Percentiles rank a stretch among this genome's conserved stretches.
Conservation (phyloP, 2,797 vertebrate species). For the Centroberyx gerrardi region DNA sequence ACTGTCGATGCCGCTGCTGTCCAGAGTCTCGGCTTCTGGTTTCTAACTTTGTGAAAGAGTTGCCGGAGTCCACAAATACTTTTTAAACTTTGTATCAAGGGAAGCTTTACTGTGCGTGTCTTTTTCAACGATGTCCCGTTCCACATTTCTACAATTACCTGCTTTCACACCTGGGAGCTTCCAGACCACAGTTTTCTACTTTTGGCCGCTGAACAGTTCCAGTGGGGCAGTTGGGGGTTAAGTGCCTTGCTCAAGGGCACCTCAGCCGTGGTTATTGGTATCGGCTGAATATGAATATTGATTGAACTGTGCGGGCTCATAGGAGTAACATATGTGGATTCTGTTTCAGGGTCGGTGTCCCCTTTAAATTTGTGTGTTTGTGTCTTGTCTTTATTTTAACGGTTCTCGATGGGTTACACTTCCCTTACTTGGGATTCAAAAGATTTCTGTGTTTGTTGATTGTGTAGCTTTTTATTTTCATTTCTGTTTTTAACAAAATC, state of each 20-base stretch:
- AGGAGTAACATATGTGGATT: conserved; percentile 16
- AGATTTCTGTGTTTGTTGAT: background rate
- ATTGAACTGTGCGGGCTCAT: conserved; percentile 2
- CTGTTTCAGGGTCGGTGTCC: conserved; percentile 52
- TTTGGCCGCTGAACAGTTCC: no score
- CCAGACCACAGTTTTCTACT: no score
- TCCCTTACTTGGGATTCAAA: background rate
- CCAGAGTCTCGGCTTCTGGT: no score
- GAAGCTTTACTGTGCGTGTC: background rate
- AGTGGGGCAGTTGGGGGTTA: background rate
- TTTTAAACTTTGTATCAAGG: no score
- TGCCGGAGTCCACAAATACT: no score
- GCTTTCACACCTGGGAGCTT: no score
- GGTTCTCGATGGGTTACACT: conserved; percentile 1
- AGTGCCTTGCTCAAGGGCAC: conserved; percentile 4
- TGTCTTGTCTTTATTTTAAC: conserved; percentile 11
- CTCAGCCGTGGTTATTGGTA: background rate
- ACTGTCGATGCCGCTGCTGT: no score
- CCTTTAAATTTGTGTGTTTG: conserved; percentile 40
- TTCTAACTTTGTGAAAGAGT: no score
- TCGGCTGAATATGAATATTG: background rate
- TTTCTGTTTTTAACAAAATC: background rate
- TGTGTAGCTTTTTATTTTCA: background rate
- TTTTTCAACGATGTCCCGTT: no score
- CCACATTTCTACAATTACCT: no score